Evolutionary conservation across 2,888 invertebrate genomes (phyloP), one percentile per base, ranked within the genome.

Genomic region (Tortrix viridana): DNA sequence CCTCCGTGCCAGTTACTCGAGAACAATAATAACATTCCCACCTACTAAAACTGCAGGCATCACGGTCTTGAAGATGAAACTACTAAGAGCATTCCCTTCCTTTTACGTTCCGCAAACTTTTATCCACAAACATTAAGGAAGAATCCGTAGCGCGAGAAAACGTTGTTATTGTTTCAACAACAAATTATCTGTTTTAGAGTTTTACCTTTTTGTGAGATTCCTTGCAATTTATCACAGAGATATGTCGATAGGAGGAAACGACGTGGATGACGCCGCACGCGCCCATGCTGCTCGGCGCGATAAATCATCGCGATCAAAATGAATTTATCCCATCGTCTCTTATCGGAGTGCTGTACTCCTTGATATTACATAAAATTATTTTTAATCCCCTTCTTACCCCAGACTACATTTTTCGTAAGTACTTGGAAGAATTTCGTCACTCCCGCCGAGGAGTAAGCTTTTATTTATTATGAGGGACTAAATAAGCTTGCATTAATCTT

Each of bases 141-240:
- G 59, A 61, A 69, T 71, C 67, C 66, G 26, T n/a, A 23, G 47
- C 41, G 47, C 46, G 49, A 50, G 41, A 59, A 72, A 73, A 70
- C 61, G 69, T 69, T 61, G 69, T 70, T 71, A 48, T 66, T 63
- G 67, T 60, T 58, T 48, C 37, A 37, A 37, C 44, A 53, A 44
- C 60, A 65, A 22, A 70, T 75, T 72, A 75, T 79, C 32, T 12
- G 32, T 12, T 79, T 78, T 73, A 76, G 71, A 77, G 76, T 77
- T 81, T 80, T 70, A 81, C 78, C 78, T 79, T 77, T 77, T 81
- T 77, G 74, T 73, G 74, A 83, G 76, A 81, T 85, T 81, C 79
- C 76, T 79, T 77, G 84, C 78, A 84, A 89, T 88, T 85, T 85
- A 87, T 89, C 85, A 88, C 75, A 77, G 67, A 80, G 82, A 86